Evolutionary conservation across 2,797 vertebrate species (phyloP), one percentile per base, ranked within the genome.

Genomic region (Centropyge bicolor): DNA sequence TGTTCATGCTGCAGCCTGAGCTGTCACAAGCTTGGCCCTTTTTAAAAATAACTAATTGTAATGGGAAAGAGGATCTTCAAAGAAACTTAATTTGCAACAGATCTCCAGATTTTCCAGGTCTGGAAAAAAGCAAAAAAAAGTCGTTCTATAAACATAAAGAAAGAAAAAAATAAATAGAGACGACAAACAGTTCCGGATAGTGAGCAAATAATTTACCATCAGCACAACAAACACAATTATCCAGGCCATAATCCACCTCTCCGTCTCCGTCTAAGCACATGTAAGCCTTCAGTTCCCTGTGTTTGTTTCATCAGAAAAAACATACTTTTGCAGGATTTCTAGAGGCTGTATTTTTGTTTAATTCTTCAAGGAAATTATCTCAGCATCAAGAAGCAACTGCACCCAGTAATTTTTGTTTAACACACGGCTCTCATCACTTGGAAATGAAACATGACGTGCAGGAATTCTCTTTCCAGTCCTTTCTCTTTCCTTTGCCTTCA

Each of bases 31-130:
- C 61, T 51, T 46, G 38, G 72, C 73, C 68, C 74, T 8, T 55
- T 80, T 82, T 67, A 78, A 90, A 89, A 91, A 88, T 85, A 82
- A 76, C 59, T 69, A 63, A 67, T 61, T 74, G 73, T 75, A 86
- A 83, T 85, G 86, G 89, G 91, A 92, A 89, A 74, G 49, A 87
- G 88, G 82, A 84, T 40, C 35, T 24, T 75, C 49, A 70, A 74
- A 89, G 71, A 83, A 71, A 61, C 45, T 62, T 82, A 86, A 85
- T 70, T 80, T 63, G 61, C 68, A 81, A 70, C 57, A 85, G 82
- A 64, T n/a, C n/a, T n/a, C n/a, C n/a, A n/a, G n/a, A n/a, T n/a
- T n/a, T n/a, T n/a, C n/a, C n/a, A n/a, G n/a, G 20, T 79, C 52
- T 78, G 82, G 72, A 60, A 82, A 70, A 63, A 80, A 75, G 66